Conservation (phyloP, 2,888 invertebrate species). For the Orthosia cruda region DNA sequence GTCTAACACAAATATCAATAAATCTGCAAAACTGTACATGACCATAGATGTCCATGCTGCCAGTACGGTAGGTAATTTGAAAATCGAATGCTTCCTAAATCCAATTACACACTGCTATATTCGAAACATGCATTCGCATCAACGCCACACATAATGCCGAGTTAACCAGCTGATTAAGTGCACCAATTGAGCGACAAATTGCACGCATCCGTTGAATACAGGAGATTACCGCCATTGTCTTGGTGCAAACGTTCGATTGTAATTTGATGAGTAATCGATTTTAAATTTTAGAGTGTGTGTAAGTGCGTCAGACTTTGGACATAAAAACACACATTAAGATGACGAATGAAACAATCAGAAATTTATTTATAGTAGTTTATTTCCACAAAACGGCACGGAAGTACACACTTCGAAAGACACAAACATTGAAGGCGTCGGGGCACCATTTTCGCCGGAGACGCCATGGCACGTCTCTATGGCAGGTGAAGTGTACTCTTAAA, state of each 20-base stretch:
- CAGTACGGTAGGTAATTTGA: conserved; percentile 12
- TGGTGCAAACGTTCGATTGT: conserved; percentile 49
- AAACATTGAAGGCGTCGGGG: too few relatives aligned
- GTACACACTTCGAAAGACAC: too few relatives aligned
- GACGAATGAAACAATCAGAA: background rate
- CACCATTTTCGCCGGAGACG: too few relatives aligned
- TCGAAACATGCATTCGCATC: conserved; percentile 50
- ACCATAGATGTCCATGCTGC: background rate
- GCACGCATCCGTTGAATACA: conserved; percentile 76
- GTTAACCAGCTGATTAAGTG: conserved; percentile 76
- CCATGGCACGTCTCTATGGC: too few relatives aligned
- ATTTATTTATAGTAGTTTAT: too few relatives aligned
- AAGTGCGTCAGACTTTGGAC: conserved; percentile 1
- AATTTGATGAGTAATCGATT: conserved; percentile 63
- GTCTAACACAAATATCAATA: conserved; percentile 19
- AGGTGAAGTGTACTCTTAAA: too few relatives aligned
- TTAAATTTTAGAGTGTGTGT: conserved; percentile 48
- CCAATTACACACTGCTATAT: conserved; percentile 41
- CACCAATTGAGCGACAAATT: conserved; percentile 82
- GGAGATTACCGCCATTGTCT: conserved; percentile 76
- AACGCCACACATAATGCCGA: conserved; percentile 59
- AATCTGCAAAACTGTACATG: conserved; percentile 7
- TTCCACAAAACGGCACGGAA: too few relatives aligned
- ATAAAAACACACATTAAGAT: background rate
- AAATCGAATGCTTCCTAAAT: conserved; percentile 40